Base-by-base conservation (phyloP, 2,888 invertebrate species). In the Spilosoma lubricipeda region DNA sequence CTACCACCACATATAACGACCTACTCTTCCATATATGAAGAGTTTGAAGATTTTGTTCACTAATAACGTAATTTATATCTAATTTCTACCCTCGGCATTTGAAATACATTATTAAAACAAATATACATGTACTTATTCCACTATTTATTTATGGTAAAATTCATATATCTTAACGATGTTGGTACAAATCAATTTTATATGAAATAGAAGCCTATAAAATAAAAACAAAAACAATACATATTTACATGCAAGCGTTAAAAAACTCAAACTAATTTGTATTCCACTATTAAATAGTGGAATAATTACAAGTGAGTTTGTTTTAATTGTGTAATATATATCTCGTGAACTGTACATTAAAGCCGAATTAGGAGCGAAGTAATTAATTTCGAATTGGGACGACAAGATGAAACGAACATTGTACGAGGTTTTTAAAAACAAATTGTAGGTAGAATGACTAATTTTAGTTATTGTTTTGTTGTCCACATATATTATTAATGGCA, bases 1-100 rank as follows among this genome's bases (percentile, higher is more conserved):
- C 48, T 69, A 52, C 45, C 20, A 72, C 67, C 59, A 73, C 73
- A 27, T 73, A 76, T 76, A 76, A 72, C 56, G 67, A 73, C 65
- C 69, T 59, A n/a, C 30, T 75, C 67, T 75, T 67, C 36, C 59
- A 23, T 56, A 70, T 66, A 36, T 75, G 48, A 73, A 59, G 30
- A 36, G 27, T 56, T 74, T 3, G 70, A 39, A 70, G 70, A 70
- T 39, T 18, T 45, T 52, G 7, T 11, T 27, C 59, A 59, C 59
- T 4, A 13, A 27, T 27, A 15, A 56, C 27, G 27, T 59, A 59
- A 63, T 18, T 63, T 30, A 59, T 27, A 5, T 5, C 27, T 13
- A 13, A 13, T 42, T 42, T 42, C 11, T 9, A 42, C 3, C 3
- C 18, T 48, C 20, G 48, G 4, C 4, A 20, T 48, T 48, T 48